These are phyloP conservation scores for Empidonax alnorum DNA, from an alignment of 2,113 vertebrate genomes.

Conservation along the genomic window DNA sequence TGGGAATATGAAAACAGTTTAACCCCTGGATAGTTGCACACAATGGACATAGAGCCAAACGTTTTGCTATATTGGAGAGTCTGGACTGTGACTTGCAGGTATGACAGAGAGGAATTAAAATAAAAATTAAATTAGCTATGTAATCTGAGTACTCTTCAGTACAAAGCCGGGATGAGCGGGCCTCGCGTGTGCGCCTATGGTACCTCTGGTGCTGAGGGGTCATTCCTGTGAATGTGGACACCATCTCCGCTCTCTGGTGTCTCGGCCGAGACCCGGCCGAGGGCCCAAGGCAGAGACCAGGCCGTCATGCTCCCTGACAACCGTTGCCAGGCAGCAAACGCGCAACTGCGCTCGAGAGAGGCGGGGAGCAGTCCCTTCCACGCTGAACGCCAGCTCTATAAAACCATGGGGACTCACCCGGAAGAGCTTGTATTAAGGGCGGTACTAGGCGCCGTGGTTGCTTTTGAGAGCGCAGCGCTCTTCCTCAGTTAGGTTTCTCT, in stretches of 20 bases:
- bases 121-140: not conserved
- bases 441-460: not conserved
- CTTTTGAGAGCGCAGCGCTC: not conserved
- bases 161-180: not conserved
- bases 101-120: not conserved
- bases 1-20: not conserved
- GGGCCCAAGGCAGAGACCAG: not conserved
- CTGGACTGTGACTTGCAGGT: not conserved
- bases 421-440: not conserved
- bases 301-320: not conserved
- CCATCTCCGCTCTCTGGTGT: not conserved
- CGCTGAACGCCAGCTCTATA: conserved; percentile 6
- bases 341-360: not conserved
- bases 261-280: not conserved
- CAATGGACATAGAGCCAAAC: not conserved
- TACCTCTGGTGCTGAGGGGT: not conserved
- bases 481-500: not conserved
- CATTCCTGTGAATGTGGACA: not conserved
- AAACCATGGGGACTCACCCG: not conserved
- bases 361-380: not conserved
- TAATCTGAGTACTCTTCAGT: not conserved
- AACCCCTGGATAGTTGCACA: not conserved
- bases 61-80: not conserved
- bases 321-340: not conserved
- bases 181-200: not conserved